Evolutionary conservation across 2,113 vertebrate genomes (phyloP), one percentile per base, ranked within the genome.

Genomic region (Malurus alboscapulatus): DNA sequence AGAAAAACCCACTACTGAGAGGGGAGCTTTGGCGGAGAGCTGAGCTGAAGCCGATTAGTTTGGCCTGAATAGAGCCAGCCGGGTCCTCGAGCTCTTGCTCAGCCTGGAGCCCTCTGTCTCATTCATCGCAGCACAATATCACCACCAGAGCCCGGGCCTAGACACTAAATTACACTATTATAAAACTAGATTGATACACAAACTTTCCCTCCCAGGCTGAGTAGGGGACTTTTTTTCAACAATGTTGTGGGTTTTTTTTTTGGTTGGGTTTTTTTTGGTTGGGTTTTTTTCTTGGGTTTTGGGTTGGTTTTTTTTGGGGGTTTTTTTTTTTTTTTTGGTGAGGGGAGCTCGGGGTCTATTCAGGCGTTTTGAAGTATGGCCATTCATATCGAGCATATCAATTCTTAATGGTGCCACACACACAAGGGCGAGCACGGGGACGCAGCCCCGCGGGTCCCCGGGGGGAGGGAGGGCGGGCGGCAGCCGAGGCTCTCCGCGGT

Each of bases 51-150:
- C 97, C 98, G 98, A 98, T 98, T 98, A 98, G 97, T 80, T 95
- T 88, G 95, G 95, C 91, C 96, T 98, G 98, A 98, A 98, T 98
- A 97, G 98, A 97, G 67, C 92, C 97, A 97, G 96, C 95, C 95
- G 87, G 95, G 96, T 96, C 98, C 97, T 97, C 96, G 97, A 97
- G 97, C 94, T 93, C 94, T 73, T 87, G 97, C 97, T 97, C 98
- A 98, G 98, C 97, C 97, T 87, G 97, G 96, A 98, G 94, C 93
- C 98, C 94, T 97, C 97, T 95, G 94, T 97, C 94, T 98, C 96
- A 98, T 98, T 98, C 97, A 98, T 98, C 58, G 93, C 95, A 87
- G 79, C 53, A 98, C 98, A 98, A 98, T 98, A 97, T 98, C 98
- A 95, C 98, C 97, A 98, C 97, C 98, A 98, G 98, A 98, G 97